Conservation (phyloP, 2,888 invertebrate genomes). For the Lasioglossum vierecki region DNA sequence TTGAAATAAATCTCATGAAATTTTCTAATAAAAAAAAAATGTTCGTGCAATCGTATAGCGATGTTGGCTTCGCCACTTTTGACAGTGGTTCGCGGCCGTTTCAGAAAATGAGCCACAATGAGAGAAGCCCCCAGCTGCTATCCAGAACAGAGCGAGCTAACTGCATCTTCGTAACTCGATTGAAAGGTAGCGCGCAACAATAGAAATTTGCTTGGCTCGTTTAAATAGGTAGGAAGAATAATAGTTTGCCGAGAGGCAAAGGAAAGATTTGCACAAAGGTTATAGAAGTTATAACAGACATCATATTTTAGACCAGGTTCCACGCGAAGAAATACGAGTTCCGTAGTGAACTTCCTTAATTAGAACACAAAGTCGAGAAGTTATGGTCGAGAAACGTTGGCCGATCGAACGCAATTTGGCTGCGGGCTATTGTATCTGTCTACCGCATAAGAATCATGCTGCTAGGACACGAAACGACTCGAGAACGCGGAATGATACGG, state of each 20-base stretch:
- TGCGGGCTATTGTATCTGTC: not conserved
- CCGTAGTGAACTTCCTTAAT: not conserved
- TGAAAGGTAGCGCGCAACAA: not conserved
- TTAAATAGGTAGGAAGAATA: not conserved
- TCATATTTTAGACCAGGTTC: not conserved
- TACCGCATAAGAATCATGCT: not conserved
- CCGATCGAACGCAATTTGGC: slow-evolving; percentile 14
- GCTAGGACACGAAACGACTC: not conserved
- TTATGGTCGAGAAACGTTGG: not conserved
- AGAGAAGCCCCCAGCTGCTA: not conserved
- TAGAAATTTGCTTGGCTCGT: not conserved
- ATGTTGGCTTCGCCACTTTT: too few species aligned
- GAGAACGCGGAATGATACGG: slow-evolving; percentile 5
- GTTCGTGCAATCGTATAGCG: too few species aligned
- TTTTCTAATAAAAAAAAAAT: too few species aligned
- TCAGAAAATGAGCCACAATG: not conserved
- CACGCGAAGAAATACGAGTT: not conserved
- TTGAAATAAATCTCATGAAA: too few species aligned
- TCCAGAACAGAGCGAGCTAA: not conserved
- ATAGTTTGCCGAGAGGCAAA: not conserved
- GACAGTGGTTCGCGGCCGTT: not conserved
- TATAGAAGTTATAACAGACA: not conserved
- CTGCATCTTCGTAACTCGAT: not conserved
- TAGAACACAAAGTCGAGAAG: not conserved
- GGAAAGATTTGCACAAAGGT: not conserved